Evolutionary conservation across 2,888 invertebrate species (phyloP).

Genomic region (Pyrochroa serraticornis): DNA sequence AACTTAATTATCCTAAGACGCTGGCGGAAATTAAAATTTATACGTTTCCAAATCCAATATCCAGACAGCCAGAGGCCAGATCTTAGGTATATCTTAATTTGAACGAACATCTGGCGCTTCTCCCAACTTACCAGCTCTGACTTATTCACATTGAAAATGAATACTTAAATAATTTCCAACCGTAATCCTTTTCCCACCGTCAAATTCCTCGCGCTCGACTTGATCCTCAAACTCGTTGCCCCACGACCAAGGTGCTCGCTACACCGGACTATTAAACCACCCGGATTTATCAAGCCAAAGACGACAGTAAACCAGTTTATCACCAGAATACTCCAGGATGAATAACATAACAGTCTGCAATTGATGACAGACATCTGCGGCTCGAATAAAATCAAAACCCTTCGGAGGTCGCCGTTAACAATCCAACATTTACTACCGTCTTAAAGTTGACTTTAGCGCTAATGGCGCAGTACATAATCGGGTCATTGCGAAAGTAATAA

Average conservation of each 20-base stretch:
- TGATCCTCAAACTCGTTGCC: slow-evolving; percentile 24
- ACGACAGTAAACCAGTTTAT: slow-evolving; percentile 27
- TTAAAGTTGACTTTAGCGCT: too few relatives aligned
- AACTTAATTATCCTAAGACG: slow-evolving; percentile 31
- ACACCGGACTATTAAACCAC: slow-evolving; percentile 28
- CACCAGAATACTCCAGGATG: slow-evolving; percentile 23
- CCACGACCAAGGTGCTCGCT: slow-evolving; percentile 26
- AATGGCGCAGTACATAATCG: too few relatives aligned
- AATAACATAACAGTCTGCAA: slow-evolving; percentile 27
- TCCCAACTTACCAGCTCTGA: slow-evolving; percentile 49
- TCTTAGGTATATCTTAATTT: slow-evolving; percentile 50
- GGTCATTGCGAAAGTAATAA: not conserved
- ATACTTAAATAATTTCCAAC: slow-evolving; percentile 39
- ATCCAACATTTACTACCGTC: too few relatives aligned
- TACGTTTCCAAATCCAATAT: slow-evolving; percentile 54
- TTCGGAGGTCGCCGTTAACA: slow-evolving; percentile 1
- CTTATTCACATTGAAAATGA: slow-evolving; percentile 50
- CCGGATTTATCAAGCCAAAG: slow-evolving; percentile 22
- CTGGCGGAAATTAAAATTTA: slow-evolving; percentile 55
- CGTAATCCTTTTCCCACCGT: slow-evolving; percentile 35
- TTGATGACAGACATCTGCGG: slow-evolving; percentile 39
- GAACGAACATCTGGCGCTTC: slow-evolving; percentile 50
- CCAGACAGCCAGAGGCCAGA: slow-evolving; percentile 40
- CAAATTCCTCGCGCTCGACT: slow-evolving; percentile 30
- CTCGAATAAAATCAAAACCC: slow-evolving; percentile 37